A percentile compares a stretch with the other conserved stretches of the same genome.
Evolutionary conservation across 2,888 invertebrate species (phyloP).

Genomic region (Lepidocyrtoides sp.): DNA sequence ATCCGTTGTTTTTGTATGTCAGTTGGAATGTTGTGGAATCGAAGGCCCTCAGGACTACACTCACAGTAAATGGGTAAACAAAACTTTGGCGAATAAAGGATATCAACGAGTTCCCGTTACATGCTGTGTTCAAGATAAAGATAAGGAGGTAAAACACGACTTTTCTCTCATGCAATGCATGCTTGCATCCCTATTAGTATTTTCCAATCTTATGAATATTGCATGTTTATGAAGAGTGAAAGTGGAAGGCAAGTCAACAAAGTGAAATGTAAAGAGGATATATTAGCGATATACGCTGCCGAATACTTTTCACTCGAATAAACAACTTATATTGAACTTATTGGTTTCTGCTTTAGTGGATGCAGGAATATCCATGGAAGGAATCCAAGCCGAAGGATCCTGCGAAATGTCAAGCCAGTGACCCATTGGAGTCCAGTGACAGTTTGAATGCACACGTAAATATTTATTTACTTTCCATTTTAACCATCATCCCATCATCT

Average conservation of each 20-base stretch:
- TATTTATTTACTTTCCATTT: slow-evolving; percentile 2
- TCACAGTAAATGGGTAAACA: slow-evolving; percentile 87
- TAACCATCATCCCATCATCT: too few species aligned
- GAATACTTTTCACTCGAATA: neutral
- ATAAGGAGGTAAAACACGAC: slow-evolving; percentile 58
- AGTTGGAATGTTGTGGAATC: slow-evolving; percentile 87
- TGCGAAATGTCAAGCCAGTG: slow-evolving; percentile 86
- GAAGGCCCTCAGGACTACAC: slow-evolving; percentile 87
- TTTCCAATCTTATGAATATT: too few species aligned
- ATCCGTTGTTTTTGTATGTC: slow-evolving; percentile 23
- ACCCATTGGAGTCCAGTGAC: slow-evolving; percentile 86
- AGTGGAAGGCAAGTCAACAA: too few species aligned
- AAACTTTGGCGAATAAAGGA: slow-evolving; percentile 86
- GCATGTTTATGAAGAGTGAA: too few species aligned
- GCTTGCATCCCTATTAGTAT: too few species aligned
- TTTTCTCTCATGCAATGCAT: neutral
- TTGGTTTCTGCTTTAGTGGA: slow-evolving; percentile 69
- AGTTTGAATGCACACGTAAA: slow-evolving; percentile 86
- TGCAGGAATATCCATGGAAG: slow-evolving; percentile 85
- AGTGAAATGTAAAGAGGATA: too few species aligned
- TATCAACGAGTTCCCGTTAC: slow-evolving; percentile 84
- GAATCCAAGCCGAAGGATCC: slow-evolving; percentile 85
- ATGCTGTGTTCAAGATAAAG: slow-evolving; percentile 85
- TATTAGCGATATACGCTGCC: neutral
- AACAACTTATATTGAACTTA: neutral